Conservation (phyloP, 2,888 invertebrate genomes). For the Rhabditoides inermis region DNA sequence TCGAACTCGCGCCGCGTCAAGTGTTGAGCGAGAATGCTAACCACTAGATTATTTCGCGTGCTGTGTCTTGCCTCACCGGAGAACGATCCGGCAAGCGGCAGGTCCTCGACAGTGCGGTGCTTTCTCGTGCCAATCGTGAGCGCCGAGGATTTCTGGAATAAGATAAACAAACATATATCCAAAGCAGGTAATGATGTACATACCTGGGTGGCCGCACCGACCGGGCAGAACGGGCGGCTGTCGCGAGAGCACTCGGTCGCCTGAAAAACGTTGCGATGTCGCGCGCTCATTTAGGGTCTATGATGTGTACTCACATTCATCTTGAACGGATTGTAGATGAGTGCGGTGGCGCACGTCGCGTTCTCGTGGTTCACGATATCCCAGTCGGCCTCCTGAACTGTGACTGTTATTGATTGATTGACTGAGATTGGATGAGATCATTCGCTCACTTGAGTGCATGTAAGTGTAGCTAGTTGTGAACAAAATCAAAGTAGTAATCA, state of each 20-base stretch:
- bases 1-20: no score
- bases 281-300: not conserved
- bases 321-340: conserved; percentile 27
- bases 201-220: conserved; percentile 21
- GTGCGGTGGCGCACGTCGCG: conserved; percentile 17
- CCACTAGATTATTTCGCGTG: no score
- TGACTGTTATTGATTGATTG: no score
- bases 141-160: conserved; percentile 12
- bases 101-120: conserved; percentile 21
- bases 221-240: conserved; percentile 19
- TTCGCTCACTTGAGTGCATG: no score
- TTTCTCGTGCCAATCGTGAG: conserved; percentile 16
- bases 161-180: not conserved
- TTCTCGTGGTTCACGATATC: conserved; percentile 22
- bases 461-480: no score
- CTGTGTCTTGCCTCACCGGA: no score
- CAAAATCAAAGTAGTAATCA: no score
- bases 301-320: conserved; percentile 11
- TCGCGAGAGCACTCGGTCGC: conserved; percentile 13
- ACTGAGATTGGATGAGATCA: no score
- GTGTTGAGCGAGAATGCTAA: no score
- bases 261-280: conserved; percentile 3
- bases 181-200: not conserved
- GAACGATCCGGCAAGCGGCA: conserved; percentile 25
- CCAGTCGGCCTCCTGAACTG: conserved; percentile 22